These are phyloP conservation scores for Rhinichthys osculus DNA, from an alignment of 2,797 vertebrate species.

Conservation along the genomic window DNA sequence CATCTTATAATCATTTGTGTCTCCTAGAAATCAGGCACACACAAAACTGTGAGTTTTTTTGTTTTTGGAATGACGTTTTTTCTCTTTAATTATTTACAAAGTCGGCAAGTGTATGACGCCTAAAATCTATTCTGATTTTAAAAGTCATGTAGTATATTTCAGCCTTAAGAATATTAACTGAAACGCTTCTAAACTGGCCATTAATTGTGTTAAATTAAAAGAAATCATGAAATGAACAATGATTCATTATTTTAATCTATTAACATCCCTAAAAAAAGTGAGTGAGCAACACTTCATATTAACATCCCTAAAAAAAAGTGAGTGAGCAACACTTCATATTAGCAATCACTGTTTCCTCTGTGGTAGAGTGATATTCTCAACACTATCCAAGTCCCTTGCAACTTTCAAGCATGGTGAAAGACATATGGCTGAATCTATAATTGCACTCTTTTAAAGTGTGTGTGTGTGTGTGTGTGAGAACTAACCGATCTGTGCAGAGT, in stretches of 20 bases:
- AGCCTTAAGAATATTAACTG: not conserved
- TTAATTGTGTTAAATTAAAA: not conserved
- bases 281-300: not conserved
- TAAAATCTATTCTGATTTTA: not conserved
- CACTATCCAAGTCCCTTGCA: not conserved
- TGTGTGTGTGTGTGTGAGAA: too few relatives aligned
- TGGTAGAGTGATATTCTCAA: not conserved
- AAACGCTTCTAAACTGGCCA: not conserved
- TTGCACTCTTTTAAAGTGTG: not conserved
- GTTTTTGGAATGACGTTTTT: not conserved
- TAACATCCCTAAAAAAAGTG: not conserved
- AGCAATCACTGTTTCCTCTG: not conserved
- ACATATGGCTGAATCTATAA: not conserved
- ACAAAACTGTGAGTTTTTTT: not conserved
- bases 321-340: not conserved
- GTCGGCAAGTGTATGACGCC: not conserved
- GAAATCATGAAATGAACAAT: not conserved
- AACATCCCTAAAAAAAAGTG: not conserved
- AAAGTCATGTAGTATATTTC: not conserved
- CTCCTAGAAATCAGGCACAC: not conserved
- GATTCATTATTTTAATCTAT: not conserved
- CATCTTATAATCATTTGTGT: not conserved
- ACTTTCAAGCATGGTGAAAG: not conserved
- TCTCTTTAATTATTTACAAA: not conserved
- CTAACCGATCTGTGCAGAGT: constrained; percentile 87